These are phyloP conservation scores for Athetis lepigone DNA, from an alignment of 2,888 invertebrate genomes.

Conservation along the genomic window DNA sequence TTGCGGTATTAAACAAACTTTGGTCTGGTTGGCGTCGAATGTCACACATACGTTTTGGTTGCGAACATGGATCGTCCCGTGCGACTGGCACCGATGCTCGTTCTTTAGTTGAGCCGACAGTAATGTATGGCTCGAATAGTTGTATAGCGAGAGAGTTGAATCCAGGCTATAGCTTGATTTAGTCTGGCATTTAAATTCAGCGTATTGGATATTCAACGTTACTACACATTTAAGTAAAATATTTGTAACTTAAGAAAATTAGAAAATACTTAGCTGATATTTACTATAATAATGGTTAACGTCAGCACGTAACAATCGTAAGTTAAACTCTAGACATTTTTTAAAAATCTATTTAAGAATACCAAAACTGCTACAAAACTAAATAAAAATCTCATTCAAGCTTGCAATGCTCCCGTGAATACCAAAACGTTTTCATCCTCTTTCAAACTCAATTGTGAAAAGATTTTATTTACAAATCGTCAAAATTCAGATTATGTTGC, in stretches of 20 bases:
- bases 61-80: slow-evolving; percentile 21
- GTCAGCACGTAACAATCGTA: too few relatives aligned
- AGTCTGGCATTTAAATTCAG: too few relatives aligned
- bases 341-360: slow-evolving; percentile 11
- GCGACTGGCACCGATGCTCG: slow-evolving; percentile 25
- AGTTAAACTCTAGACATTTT: background rate
- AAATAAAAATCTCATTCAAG: slow-evolving; percentile 33
- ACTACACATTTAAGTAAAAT: background rate
- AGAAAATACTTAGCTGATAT: too few relatives aligned
- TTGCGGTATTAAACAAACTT: background rate
- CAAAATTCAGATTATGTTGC: slow-evolving; percentile 63
- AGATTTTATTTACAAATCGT: slow-evolving; percentile 60
- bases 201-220: too few relatives aligned
- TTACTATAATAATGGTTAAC: too few relatives aligned
- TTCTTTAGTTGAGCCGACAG: slow-evolving; percentile 30
- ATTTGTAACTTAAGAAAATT: background rate
- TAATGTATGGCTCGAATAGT: slow-evolving; percentile 18
- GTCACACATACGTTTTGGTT: slow-evolving; percentile 26
- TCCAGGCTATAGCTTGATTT: background rate
- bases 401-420: slow-evolving; percentile 24
- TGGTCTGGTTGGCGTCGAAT: slow-evolving; percentile 12
- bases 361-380: slow-evolving; percentile 4
- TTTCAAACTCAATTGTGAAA: slow-evolving; percentile 53
- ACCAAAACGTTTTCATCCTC: slow-evolving; percentile 39
- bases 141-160: background rate